These are phyloP conservation scores for Lycia hirtaria DNA, from an alignment of 2,888 invertebrate species.

Conservation along the genomic window DNA sequence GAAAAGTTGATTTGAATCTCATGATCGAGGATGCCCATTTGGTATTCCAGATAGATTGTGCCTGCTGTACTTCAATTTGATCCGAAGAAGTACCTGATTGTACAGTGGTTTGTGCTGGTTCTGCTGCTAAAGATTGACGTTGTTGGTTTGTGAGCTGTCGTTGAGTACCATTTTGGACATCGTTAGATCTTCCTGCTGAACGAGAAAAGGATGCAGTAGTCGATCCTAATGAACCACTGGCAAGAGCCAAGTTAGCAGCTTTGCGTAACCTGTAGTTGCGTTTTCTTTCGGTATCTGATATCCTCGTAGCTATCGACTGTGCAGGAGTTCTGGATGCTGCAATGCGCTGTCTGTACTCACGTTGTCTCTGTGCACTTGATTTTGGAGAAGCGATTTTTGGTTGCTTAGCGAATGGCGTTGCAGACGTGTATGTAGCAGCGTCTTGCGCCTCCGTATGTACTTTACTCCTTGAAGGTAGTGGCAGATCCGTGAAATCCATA, in stretches of 20 bases:
- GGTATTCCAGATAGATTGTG: constrained; percentile 48
- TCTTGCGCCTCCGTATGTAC: neutral
- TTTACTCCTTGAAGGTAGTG: neutral
- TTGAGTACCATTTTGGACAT: constrained; percentile 1
- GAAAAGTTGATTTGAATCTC: constrained; percentile 49
- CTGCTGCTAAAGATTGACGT: constrained; percentile 24
- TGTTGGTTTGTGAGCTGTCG: neutral
- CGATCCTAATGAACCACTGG: constrained; percentile 15
- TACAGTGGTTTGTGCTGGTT: constrained; percentile 24
- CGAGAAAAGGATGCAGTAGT: constrained; percentile 1
- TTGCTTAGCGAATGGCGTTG: constrained; percentile 4
- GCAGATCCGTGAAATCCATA: neutral
- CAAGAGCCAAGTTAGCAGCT: constrained; percentile 41
- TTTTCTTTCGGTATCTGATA: constrained; percentile 35
- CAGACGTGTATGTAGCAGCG: neutral
- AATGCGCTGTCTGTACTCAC: constrained; percentile 43
- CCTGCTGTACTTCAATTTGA: constrained; percentile 7
- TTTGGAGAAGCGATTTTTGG: constrained; percentile 9
- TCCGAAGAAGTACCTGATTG: constrained; percentile 11
- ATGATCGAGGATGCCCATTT: constrained; percentile 52
- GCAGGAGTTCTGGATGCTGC: constrained; percentile 40
- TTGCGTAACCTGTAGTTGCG: constrained; percentile 40
- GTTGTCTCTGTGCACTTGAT: constrained; percentile 32
- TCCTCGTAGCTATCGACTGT: constrained; percentile 35
- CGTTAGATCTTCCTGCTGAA: neutral